Evolutionary conservation across 1,140 invertebrate genomes (phyloP).

Genomic region (Cydia fagiglandana): DNA sequence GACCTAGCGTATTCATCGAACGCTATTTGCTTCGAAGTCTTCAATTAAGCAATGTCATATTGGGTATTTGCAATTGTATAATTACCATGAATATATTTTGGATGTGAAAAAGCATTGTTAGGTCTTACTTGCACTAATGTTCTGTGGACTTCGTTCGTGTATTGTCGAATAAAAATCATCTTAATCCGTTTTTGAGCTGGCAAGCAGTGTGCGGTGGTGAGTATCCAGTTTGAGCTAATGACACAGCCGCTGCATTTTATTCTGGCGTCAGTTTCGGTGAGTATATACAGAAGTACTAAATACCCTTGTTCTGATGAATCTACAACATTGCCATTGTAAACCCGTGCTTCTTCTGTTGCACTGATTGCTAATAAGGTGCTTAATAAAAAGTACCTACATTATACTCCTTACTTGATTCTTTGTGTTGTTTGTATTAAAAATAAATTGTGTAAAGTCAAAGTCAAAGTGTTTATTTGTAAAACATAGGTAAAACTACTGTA

Average conservation of each 20-base stretch:
- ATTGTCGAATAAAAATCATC: neutral
- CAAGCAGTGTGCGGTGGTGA: slow-evolving; percentile 40
- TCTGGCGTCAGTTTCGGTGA: neutral
- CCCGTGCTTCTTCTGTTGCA: slow-evolving; percentile 28
- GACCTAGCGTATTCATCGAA: slow-evolving; percentile 34
- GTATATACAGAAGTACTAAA: slow-evolving; percentile 23
- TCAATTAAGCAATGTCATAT: slow-evolving; percentile 39
- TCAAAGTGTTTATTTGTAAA: no score
- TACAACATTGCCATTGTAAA: slow-evolving; percentile 30
- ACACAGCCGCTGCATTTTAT: slow-evolving; percentile 38
- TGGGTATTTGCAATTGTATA: neutral
- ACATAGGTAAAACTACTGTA: no score
- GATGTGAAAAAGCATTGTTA: neutral
- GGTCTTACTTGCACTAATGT: slow-evolving; percentile 30
- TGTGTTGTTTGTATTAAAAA: neutral
- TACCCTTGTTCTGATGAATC: slow-evolving; percentile 30
- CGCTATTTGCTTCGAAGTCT: slow-evolving; percentile 27
- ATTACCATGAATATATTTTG: neutral
- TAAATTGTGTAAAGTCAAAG: no score
- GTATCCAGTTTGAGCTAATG: slow-evolving; percentile 37
- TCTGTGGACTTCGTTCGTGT: neutral
- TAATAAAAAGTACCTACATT: slow-evolving; percentile 3
- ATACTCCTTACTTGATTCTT: slow-evolving; percentile 21
- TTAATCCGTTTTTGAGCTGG: neutral
- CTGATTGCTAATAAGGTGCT: neutral